Evolutionary conservation across 2,888 invertebrate species (phyloP), one percentile per base, ranked within the genome.

Genomic region (Tachina grossa): DNA sequence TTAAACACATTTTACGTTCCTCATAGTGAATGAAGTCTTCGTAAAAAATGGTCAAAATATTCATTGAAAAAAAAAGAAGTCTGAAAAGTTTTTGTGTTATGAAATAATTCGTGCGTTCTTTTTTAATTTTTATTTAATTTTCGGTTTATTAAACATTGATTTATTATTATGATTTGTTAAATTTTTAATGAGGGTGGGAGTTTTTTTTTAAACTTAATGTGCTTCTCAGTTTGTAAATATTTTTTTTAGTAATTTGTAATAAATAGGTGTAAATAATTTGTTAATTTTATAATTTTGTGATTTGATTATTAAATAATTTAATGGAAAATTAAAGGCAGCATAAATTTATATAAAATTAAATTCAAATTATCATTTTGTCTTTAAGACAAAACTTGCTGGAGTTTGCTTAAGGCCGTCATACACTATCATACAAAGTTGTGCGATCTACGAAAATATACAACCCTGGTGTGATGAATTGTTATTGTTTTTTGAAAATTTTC

Each of bases 121-220:
- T 31, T 72, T n/a, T 47, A 2, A 10, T 19, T 16, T 59, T 59
- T 14, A 39, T 45, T 14, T 55, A 19, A 10, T 39, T 49, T 47
- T 47, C 14, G 45, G 39, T 57, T 55, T 72, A 55, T 47, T 66
- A 59, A 66, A 72, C 16, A 59, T 53, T 72, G 66, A 66, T 59
- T 43, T 47, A 65, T 75, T 79, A 65, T 75, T 41, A 75, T 76
- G 75, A 43, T 80, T 76, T 61, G 59, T 76, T 65, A 71, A 47
- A 47, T 39, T 72, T 75, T 53, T 71, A 49, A 78, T 78, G 61
- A 61, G 69, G 69, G 61, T 51, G 22, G 31, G 31, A 31, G 31
- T 31, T 31, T 31, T 6, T 31, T 16, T 69, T 69, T 31, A 51
- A 51, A 41, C 22, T 69, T 11, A 77, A 69, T 55, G 55, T 16